Evolutionary conservation across 2,888 invertebrate genomes (phyloP).

Genomic region (Nasonovia ribisnigri): DNA sequence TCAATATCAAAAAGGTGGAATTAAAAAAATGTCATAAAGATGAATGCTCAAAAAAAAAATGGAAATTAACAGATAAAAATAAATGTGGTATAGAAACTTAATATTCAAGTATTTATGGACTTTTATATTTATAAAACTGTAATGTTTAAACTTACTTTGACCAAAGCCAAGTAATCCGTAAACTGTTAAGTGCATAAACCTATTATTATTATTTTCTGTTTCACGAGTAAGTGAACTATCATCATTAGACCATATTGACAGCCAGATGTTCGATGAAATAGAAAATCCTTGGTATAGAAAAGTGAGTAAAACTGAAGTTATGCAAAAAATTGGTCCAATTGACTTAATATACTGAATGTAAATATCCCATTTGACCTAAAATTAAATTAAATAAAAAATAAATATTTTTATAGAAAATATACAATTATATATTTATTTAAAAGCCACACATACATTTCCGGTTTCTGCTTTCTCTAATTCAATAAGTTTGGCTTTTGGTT

Average conservation of each 20-base stretch:
- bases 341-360: constrained; percentile 90
- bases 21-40: too few relatives aligned
- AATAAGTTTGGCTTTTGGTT: constrained; percentile 77
- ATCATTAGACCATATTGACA: constrained; percentile 85
- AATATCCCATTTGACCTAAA: constrained; percentile 85
- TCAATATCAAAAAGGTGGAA: too few relatives aligned
- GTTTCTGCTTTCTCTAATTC: constrained; percentile 92
- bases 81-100: too few relatives aligned
- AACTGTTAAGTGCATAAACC: constrained; percentile 88
- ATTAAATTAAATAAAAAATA: constrained; percentile 5
- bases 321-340: constrained; percentile 82
- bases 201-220: constrained; percentile 71
- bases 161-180: constrained; percentile 89
- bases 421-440: neutral
- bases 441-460: constrained; percentile 79
- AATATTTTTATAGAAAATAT: neutral
- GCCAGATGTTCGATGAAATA: constrained; percentile 89
- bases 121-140: too few relatives aligned
- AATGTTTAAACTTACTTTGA: constrained; percentile 79
- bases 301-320: constrained; percentile 83
- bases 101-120: too few relatives aligned
- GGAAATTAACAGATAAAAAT: too few relatives aligned
- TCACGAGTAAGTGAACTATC: constrained; percentile 71
- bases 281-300: constrained; percentile 86
- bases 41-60: too few relatives aligned